phyloP scores from a whole-genome alignment of 1,140 invertebrate species.

The Drosophila albomicans region DNA sequence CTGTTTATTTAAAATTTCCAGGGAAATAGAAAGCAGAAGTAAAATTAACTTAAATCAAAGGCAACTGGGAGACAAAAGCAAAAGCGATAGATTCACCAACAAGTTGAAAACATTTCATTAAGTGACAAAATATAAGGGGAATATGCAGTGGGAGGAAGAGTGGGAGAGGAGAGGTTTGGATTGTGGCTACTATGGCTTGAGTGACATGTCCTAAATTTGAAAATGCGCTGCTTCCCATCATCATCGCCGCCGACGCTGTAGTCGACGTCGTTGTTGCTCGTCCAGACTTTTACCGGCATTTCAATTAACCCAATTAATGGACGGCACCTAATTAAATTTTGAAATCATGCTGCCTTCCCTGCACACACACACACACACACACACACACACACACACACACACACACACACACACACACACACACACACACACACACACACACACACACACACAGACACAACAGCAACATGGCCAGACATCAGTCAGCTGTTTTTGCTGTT shows the following conservation, averaged over 20 bases:
- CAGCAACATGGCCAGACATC: conserved; percentile 43
- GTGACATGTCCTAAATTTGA: conserved; percentile 83
- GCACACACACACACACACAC: conserved; percentile 35
- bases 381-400: conserved; percentile 24
- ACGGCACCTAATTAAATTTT: conserved; percentile 85
- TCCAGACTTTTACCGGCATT: conserved; percentile 82
- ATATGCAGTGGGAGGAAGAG: not conserved
- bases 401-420: conserved; percentile 32
- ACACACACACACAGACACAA: conserved; percentile 21
- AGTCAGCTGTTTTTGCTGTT: conserved; percentile 75
- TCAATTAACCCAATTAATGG: conserved; percentile 85
- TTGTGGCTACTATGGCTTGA: conserved; percentile 53
- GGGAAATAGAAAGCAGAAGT: no score
- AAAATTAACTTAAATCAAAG: no score
- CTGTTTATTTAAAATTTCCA: no score
- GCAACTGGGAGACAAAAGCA: no score
- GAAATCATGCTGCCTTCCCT: conserved; percentile 70
- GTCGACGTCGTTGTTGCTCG: conserved; percentile 9
- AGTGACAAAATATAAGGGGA: not conserved
- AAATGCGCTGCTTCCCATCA: conserved; percentile 40
- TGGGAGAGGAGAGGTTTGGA: no score
- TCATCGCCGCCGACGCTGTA: not conserved
- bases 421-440: conserved; percentile 40
- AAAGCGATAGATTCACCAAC: not conserved
- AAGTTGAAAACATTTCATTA: not conserved